Base-by-base conservation (phyloP, 2,888 invertebrate species). In the Branchipolynoe longqiensis region DNA sequence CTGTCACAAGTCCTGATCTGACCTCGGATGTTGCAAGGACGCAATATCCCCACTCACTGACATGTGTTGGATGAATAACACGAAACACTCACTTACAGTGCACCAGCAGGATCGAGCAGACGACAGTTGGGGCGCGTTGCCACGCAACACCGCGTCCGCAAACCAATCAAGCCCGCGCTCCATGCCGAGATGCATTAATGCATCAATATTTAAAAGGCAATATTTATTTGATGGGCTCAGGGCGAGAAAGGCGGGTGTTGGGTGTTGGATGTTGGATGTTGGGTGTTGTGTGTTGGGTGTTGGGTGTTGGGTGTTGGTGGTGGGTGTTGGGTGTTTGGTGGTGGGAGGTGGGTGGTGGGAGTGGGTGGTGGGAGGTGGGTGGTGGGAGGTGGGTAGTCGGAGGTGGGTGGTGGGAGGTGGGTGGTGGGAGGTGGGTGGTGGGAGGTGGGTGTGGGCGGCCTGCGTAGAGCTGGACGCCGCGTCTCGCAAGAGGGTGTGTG, bases 181-280 rank as follows among this genome's bases (percentile, higher is more conserved):
- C 8, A 22, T 69, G 36, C 33, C 36, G 18, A 33, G 18, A 18
- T 33, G 69, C 38, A 69, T 69, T 69, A 69, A 69, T 69, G 69
- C 69, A 69, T 69, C 69, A 69, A 69, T 69, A 69, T 69, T 69
- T 69, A 36, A 69, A 69, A 69, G 38, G 69, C 69, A 69, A 69
- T 69, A 69, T 69, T 69, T 69, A 69, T 69, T 36, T 69, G 33
- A 69, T 36, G 69, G 38, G 69, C 69, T 8, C n/a, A n/a, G 33
- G 18, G 38, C 38, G 38, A 69, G 69, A 33, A 69, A 69, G 69
- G 36, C 36, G 38, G 36, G 2, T n/a, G 62, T 4, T 62, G 62
- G 25, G 62, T 62, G 62, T 25, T 8, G 14, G 6, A 62, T n/a
- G n/a, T n/a, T n/a, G n/a, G n/a, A 69, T 69, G 38, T 12, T 38